Evolutionary conservation across 2,797 vertebrate genomes (phyloP).

Genomic region (Mormyrus hasselquistii): DNA sequence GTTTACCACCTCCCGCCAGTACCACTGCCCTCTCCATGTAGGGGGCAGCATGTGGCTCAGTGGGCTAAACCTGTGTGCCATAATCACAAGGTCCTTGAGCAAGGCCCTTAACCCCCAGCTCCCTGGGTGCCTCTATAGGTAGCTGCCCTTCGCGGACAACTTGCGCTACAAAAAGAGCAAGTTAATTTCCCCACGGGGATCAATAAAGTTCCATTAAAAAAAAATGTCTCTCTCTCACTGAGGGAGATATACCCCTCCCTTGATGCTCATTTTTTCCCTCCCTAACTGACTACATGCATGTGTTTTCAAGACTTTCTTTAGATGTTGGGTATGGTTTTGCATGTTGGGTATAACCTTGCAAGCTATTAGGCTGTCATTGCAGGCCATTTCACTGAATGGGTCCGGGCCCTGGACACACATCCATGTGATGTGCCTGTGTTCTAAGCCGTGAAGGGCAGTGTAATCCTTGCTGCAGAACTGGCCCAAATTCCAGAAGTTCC

Average conservation of each 20-base stretch:
- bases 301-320: neutral
- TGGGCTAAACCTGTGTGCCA: no score
- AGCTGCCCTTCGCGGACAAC: no score
- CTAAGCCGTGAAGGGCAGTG: neutral
- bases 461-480: neutral
- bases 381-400: neutral
- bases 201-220: no score
- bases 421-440: neutral
- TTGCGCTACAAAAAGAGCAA: no score
- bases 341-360: neutral
- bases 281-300: constrained; percentile 14
- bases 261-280: constrained; percentile 18
- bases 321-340: neutral
- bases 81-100: no score
- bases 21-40: neutral
- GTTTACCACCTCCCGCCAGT: neutral
- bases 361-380: neutral
- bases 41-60: no score
- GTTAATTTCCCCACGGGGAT: no score
- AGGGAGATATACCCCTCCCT: neutral
- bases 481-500: neutral
- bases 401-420: neutral
- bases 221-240: neutral
- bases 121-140: no score
- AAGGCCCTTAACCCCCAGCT: no score